Evolutionary conservation across 2,888 invertebrate species (phyloP).

Genomic region (Halictus quadricinctus): DNA sequence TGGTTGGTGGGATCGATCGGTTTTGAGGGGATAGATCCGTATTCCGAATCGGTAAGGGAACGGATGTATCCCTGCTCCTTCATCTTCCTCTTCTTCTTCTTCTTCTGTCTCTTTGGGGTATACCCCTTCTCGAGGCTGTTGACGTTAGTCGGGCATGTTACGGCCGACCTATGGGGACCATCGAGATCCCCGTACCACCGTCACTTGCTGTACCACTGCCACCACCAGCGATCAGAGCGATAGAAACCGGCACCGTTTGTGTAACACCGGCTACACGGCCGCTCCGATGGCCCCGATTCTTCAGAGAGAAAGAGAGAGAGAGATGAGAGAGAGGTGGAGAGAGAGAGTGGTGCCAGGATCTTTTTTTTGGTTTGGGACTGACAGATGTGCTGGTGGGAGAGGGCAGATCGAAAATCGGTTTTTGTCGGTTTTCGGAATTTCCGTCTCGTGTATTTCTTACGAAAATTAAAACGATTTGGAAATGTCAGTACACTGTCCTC

Average conservation of each 20-base stretch:
- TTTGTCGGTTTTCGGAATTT: not conserved
- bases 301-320: not conserved
- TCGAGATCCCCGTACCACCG: not conserved
- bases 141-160: not conserved
- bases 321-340: too few relatives aligned
- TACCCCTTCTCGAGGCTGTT: not conserved
- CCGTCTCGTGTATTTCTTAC: not conserved
- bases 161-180: conserved; percentile 17
- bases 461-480: too few relatives aligned
- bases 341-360: not conserved
- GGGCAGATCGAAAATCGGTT: too few relatives aligned
- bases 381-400: too few relatives aligned
- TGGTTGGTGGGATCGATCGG: conserved; percentile 54
- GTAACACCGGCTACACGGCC: conserved; percentile 44
- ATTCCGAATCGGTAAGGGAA: conserved; percentile 57
- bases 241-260: conserved; percentile 21
- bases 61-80: conserved; percentile 10
- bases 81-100: not conserved
- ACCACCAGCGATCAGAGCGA: not conserved
- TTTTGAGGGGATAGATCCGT: conserved; percentile 66
- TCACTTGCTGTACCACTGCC: conserved; percentile 14
- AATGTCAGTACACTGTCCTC: too few relatives aligned
- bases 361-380: not conserved
- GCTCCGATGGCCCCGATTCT: conserved; percentile 58
- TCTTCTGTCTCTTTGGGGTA: not conserved